A percentile compares a stretch with the other conserved stretches of the same genome.
Evolutionary conservation across 2,888 invertebrate genomes (phyloP).

Genomic region (Gymnoscelis rufifasciata): DNA sequence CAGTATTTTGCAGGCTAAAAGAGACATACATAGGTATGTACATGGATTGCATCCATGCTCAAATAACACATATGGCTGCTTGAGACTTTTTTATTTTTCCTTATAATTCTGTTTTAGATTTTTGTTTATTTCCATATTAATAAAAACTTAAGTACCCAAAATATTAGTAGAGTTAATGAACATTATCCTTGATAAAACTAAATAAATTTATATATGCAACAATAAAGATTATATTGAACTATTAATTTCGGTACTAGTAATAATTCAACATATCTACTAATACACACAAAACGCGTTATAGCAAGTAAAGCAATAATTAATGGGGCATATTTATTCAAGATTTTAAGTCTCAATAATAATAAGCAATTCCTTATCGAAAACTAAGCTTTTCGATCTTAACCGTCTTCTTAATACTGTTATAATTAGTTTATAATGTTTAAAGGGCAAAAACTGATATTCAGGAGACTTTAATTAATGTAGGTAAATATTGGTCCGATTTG

Average conservation of each 20-base stretch:
- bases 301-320: neutral
- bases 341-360: neutral
- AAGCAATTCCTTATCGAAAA: neutral
- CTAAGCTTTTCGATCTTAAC: neutral
- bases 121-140: too few species aligned
- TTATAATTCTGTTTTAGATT: too few species aligned
- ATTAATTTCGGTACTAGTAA: neutral
- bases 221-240: neutral
- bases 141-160: too few species aligned
- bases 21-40: too few species aligned
- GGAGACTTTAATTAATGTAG: too few species aligned
- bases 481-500: conserved; percentile 24
- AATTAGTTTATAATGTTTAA: too few species aligned
- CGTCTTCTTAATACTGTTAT: too few species aligned
- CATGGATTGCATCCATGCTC: too few species aligned
- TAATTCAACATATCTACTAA: neutral
- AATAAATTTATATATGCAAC: neutral
- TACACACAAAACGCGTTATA: neutral
- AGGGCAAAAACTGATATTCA: too few species aligned
- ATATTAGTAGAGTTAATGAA: neutral
- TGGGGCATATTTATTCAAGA: neutral
- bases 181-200: neutral
- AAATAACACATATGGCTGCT: too few species aligned
- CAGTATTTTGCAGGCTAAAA: too few species aligned
- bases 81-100: too few species aligned